A percentile compares a stretch with the other conserved stretches of the same genome.
Evolutionary conservation across 2,888 invertebrate species (phyloP).

Genomic region (Epistrophe eligans): DNA sequence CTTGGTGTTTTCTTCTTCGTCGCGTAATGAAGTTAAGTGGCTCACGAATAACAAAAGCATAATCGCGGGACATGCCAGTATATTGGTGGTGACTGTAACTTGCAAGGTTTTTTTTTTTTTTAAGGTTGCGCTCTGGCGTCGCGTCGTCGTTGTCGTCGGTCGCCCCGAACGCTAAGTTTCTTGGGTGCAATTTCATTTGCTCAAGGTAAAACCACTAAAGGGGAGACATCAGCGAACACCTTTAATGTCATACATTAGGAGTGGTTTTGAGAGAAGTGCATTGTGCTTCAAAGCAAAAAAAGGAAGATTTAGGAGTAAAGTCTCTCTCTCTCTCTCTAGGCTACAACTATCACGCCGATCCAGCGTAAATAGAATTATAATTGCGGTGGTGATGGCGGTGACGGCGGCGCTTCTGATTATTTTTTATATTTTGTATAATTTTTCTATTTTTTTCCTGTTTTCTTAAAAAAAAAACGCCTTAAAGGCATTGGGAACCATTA

Average conservation of each 20-base stretch:
- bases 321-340: conserved; percentile 3
- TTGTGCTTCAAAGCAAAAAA: conserved; percentile 21
- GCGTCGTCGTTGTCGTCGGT: conserved; percentile 14
- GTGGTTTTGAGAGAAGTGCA: conserved; percentile 62
- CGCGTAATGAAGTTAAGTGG: conserved; percentile 75
- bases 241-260: conserved; percentile 73
- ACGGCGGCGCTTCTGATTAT: conserved; percentile 65
- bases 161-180: conserved; percentile 10
- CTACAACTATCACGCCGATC: conserved; percentile 48
- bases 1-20: conserved; percentile 33
- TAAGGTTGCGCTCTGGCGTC: not conserved
- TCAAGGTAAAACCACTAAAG: conserved; percentile 55
- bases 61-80: conserved; percentile 41
- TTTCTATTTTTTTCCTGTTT: conserved; percentile 21
- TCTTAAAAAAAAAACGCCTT: conserved; percentile 30
- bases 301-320: not conserved
- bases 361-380: conserved; percentile 70
- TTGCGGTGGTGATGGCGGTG: conserved; percentile 54
- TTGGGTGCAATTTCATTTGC: conserved; percentile 58
- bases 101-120: conserved; percentile 26
- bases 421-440: conserved; percentile 30
- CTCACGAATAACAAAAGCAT: conserved; percentile 73
- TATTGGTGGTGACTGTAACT: conserved; percentile 22
- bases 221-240: conserved; percentile 67
- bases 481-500: conserved; percentile 60